A percentile compares a stretch with the other conserved stretches of the same genome.
Evolutionary conservation across 2,113 vertebrate genomes (phyloP).

Genomic region (Puffinus mauretanicus): DNA sequence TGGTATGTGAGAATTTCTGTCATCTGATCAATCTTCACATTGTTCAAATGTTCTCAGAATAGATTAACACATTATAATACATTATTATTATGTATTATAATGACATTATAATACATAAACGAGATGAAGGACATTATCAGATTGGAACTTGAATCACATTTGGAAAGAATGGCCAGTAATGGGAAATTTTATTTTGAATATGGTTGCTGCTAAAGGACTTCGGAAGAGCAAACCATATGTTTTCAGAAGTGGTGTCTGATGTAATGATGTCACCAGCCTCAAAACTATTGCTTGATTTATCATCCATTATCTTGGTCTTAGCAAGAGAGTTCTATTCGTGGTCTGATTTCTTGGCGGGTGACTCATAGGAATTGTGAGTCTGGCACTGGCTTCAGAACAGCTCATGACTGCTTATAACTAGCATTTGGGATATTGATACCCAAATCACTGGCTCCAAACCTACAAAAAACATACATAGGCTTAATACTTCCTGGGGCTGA

Average conservation of each 20-base stretch:
- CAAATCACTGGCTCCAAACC: background rate
- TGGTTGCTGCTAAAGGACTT: background rate
- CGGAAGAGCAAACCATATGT: background rate
- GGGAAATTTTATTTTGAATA: background rate
- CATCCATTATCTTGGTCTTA: background rate
- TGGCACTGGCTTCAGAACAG: background rate
- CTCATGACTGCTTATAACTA: background rate
- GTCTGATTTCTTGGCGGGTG: background rate
- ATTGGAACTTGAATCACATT: background rate
- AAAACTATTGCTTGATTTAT: background rate
- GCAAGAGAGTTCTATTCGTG: background rate
- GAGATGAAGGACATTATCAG: background rate
- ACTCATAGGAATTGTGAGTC: background rate
- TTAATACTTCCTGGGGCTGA: background rate
- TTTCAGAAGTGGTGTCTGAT: background rate
- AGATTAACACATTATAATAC: background rate
- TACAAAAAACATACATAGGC: background rate
- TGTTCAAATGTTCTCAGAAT: background rate
- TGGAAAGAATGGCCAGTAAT: background rate
- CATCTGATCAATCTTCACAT: background rate
- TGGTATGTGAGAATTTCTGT: background rate
- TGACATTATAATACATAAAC: background rate
- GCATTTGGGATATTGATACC: background rate
- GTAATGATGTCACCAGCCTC: background rate
- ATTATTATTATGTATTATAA: background rate